Evolutionary conservation across 1,140 invertebrate genomes (phyloP).

Genomic region (Hormaphis cornu): DNA sequence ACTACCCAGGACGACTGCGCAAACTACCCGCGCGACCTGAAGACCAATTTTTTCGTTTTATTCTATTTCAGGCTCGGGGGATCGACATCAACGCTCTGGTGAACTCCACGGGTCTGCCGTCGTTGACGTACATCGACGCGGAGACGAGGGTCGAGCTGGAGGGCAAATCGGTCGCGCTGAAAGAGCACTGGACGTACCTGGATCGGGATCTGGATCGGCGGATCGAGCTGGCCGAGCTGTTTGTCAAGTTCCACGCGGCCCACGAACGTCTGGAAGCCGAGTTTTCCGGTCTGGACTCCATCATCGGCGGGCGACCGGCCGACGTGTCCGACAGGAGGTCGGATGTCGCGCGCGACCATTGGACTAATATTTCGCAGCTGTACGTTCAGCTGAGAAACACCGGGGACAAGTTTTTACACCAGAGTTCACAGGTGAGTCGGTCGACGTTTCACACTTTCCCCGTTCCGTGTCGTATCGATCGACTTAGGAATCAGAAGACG

Average conservation of each 20-base stretch:
- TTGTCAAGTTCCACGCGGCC: background rate
- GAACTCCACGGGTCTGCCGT: background rate
- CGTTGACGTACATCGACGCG: background rate
- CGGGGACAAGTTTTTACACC: constrained; percentile 14
- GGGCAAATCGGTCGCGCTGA: constrained; percentile 15
- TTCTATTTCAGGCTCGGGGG: constrained; percentile 6
- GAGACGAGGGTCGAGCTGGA: constrained; percentile 5
- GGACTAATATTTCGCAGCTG: constrained; percentile 9
- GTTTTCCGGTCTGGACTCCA: constrained; percentile 7
- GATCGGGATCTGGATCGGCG: constrained; percentile 16
- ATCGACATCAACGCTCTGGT: constrained; percentile 23
- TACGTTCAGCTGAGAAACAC: constrained; percentile 11
- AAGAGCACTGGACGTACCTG: constrained; percentile 29
- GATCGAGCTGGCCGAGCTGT: constrained; percentile 12
- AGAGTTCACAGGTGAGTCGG: constrained; percentile 12
- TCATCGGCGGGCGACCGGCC: background rate
- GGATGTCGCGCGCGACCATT: background rate
- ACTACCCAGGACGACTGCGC: too few relatives aligned
- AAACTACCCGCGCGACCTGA: too few relatives aligned
- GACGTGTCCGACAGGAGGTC: background rate
- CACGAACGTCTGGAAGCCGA: background rate
- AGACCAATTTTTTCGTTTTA: background rate
- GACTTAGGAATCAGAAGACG: too few relatives aligned
- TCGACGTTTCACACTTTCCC: background rate
- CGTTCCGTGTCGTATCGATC: too few relatives aligned